Percentiles rank a stretch among this genome's conserved stretches.
Evolutionary conservation across 2,797 vertebrate species (phyloP).

Genomic region (Acomys russatus): DNA sequence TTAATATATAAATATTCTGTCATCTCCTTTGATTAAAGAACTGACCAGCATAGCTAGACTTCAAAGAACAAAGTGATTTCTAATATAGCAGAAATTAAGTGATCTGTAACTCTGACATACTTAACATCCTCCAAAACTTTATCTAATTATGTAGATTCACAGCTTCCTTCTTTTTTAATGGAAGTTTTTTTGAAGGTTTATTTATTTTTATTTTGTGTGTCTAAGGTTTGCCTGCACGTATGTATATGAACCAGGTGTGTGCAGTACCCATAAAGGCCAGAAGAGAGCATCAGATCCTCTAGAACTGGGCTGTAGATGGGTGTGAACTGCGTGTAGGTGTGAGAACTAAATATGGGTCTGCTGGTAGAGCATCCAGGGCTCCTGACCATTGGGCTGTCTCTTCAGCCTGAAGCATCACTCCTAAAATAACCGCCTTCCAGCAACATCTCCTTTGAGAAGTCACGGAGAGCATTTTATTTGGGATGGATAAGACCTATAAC

Average conservation of each 20-base stretch:
- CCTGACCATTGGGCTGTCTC: background rate
- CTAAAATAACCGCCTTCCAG: conserved; percentile 67
- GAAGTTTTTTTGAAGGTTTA: background rate
- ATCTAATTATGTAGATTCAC: conserved; percentile 71
- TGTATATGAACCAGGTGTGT: background rate
- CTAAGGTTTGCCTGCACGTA: background rate
- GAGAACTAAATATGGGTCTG: background rate
- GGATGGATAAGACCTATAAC: conserved; percentile 49
- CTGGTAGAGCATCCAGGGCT: background rate
- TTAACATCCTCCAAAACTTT: conserved; percentile 70
- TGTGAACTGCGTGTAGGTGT: background rate
- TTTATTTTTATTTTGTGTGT: background rate
- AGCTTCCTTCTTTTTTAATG: conserved; percentile 65
- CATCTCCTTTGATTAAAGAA: background rate
- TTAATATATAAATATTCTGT: background rate
- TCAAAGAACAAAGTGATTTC: conserved; percentile 24
- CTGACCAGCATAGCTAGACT: background rate
- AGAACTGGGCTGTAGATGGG: background rate
- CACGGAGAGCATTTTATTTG: conserved; percentile 11
- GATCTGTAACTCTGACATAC: conserved; percentile 51
- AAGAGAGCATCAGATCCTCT: background rate
- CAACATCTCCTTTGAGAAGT: conserved; percentile 70
- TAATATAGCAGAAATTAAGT: conserved; percentile 72
- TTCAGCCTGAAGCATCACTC: background rate
- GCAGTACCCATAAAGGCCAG: background rate